Conservation (phyloP, 92 coral and sea anemone species). For the Galaxea fascicularis region DNA sequence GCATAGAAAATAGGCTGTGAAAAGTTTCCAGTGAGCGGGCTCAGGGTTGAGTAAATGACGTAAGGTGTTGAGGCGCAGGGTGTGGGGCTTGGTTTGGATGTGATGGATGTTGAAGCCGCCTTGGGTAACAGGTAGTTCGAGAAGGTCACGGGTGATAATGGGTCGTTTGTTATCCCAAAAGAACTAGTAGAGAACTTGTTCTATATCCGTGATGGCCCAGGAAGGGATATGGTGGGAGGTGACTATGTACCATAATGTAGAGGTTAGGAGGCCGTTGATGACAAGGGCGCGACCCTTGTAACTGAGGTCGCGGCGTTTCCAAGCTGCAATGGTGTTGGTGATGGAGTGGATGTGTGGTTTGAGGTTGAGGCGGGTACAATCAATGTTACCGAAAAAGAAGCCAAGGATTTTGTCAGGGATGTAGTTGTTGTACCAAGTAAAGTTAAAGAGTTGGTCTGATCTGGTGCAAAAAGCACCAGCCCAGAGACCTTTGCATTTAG, state of each 20-base stretch:
- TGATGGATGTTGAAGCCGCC: slow-evolving; percentile 26
- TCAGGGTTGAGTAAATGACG: neutral
- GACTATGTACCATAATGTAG: neutral
- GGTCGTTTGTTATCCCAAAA: neutral
- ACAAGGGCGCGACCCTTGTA: neutral
- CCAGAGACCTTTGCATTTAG: neutral
- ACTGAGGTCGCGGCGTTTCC: neutral
- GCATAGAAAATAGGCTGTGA: neutral
- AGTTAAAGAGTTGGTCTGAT: neutral
- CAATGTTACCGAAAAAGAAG: neutral
- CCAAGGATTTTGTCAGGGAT: neutral
- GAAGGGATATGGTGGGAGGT: neutral
- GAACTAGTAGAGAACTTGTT: neutral
- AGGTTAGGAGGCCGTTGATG: neutral
- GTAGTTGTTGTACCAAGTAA: neutral
- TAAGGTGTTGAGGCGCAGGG: neutral
- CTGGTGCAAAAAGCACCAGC: neutral
- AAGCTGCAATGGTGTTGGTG: neutral
- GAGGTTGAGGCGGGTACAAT: neutral
- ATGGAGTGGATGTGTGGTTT: neutral
- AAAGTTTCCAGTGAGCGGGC: neutral
- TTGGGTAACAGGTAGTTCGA: neutral
- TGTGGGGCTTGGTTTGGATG: neutral
- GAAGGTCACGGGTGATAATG: neutral
- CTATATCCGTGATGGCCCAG: slow-evolving; percentile 9